Evolutionary conservation across 2,797 vertebrate species (phyloP), one percentile per base, ranked within the genome.

Genomic region (Gallinago stenura): DNA sequence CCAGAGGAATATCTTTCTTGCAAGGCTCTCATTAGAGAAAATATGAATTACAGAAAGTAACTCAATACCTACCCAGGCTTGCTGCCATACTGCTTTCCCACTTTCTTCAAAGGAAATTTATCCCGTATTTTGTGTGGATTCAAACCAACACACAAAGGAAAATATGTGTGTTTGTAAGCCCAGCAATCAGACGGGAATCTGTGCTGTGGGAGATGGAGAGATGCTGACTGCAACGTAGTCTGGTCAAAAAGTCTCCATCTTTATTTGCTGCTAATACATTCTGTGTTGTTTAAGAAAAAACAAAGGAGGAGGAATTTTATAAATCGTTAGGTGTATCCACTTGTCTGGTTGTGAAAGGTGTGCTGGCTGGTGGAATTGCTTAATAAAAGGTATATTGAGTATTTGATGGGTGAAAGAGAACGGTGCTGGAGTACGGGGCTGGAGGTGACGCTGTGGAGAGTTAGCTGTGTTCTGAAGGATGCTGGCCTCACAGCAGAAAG

Each of bases 81-180:
- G 57, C 57, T 92, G 90, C 94, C 90, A 75, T 75, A 3, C 87
- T 86, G 84, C 91, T 91, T 94, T 88, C 95, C 92, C 95, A 83
- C 82, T 93, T 97, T 89, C 95, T 96, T 96, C 96, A 96, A 95
- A 95, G 91, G 84, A 30, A 54, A 81, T 46, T 75, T 75, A 30
- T 89, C 92, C 82, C 43, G 75, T 81, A 30, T 89, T 96, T 96
- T 70, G 72, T 94, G 51, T 81, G 96, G 79, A 65, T 94, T 83
- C 89, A 87, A 89, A 96, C 83, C 92, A 69, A 46, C 64, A 39
- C 87, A 93, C 60, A 89, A 93, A 94, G 76, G 84, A 39, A 96
- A 96, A 89, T 43, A 37, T 43, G 50, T 2, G 0, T 21, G 43
- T 75, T 77, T 94, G 82, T 56, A 64, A 94, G 90, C 56, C 71